phyloP scores from a whole-genome alignment of 2,888 invertebrate species.

The Lasioglossum calceatum region DNA sequence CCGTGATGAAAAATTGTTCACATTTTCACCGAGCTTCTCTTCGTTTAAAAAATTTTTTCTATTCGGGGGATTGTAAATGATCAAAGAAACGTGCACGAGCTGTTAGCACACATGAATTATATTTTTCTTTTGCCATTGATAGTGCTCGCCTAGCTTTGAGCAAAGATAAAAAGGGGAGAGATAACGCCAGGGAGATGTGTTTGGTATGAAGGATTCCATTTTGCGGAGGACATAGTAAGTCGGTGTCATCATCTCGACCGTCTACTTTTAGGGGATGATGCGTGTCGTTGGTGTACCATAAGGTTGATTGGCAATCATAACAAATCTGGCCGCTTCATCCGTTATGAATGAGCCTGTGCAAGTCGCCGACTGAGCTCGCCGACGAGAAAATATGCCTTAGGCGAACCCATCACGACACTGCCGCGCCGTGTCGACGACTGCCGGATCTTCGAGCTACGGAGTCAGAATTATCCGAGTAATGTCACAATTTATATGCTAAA shows the following conservation, averaged over 20 bases:
- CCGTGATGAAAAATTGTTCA: neutral
- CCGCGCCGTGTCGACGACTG: neutral
- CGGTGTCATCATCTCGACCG: neutral
- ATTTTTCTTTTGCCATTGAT: neutral
- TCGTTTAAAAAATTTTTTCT: neutral
- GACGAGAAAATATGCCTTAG: conserved; percentile 14
- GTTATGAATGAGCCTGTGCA: conserved; percentile 26
- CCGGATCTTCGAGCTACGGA: neutral
- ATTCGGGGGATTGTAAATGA: neutral
- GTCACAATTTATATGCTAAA: conserved; percentile 3
- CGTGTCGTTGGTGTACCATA: conserved; percentile 13
- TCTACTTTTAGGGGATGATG: conserved; percentile 9
- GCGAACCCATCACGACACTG: neutral
- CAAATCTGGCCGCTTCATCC: conserved; percentile 5
- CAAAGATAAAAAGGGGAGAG: neutral
- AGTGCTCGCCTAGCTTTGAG: neutral
- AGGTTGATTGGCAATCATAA: conserved; percentile 29
- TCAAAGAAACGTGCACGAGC: neutral
- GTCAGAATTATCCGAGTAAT: conserved; percentile 11
- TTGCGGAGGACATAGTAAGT: neutral
- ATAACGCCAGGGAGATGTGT: neutral
- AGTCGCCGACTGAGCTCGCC: neutral
- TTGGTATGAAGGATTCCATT: neutral
- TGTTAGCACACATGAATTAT: neutral
- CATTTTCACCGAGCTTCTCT: no score